Percentiles rank a stretch among this genome's conserved stretches.
These are phyloP conservation scores for Zoanthus sociatus DNA, from an alignment of 92 coral and sea anemone genomes.

Conservation along the genomic window DNA sequence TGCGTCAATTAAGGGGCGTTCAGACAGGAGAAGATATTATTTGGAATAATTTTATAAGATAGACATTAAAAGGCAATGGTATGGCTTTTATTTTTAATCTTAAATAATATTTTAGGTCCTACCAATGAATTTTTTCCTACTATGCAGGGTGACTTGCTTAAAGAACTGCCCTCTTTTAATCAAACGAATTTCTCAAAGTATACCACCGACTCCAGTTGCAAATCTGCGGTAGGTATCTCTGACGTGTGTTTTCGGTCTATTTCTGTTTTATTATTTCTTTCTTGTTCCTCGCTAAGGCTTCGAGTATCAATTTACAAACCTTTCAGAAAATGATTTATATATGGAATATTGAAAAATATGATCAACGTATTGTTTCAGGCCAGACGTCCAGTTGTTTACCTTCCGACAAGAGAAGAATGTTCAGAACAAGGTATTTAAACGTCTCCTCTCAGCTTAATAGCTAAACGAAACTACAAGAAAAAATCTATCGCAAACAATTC, in stretches of 20 bases:
- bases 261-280: background rate
- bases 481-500: too few relatives aligned
- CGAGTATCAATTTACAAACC: background rate
- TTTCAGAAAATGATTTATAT: background rate
- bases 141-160: conserved; percentile 89
- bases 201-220: conserved; percentile 81
- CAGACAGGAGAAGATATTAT: conserved; percentile 7
- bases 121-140: background rate
- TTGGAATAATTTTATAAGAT: conserved; percentile 23
- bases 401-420: conserved; percentile 90
- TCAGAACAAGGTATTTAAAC: conserved; percentile 81
- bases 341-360: background rate
- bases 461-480: too few relatives aligned
- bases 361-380: conserved; percentile 60
- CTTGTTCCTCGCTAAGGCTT: background rate
- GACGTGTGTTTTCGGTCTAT: background rate
- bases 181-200: conserved; percentile 92
- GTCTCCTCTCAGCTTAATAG: background rate
- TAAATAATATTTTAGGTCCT: background rate
- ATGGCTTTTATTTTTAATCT: background rate
- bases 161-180: conserved; percentile 96
- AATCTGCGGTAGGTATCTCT: conserved; percentile 79
- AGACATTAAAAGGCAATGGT: conserved; percentile 26
- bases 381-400: conserved; percentile 91
- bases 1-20: conserved; percentile 40